Percentiles rank a stretch among this genome's conserved stretches.
Conservation (phyloP, 2,797 vertebrate genomes). For the Chiloscyllium punctatum region DNA sequence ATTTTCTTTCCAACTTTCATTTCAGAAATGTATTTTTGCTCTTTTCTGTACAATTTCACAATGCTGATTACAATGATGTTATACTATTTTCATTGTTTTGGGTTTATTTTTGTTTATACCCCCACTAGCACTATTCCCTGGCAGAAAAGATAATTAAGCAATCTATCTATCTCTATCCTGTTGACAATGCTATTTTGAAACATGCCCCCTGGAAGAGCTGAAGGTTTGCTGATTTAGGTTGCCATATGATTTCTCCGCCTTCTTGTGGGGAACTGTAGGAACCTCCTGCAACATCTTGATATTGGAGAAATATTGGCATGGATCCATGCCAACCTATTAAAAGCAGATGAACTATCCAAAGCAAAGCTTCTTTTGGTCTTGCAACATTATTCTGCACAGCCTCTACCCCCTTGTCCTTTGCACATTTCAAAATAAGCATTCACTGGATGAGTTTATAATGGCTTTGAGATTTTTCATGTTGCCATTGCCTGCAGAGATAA, state of each 20-base stretch:
- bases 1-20: neutral
- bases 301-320: neutral
- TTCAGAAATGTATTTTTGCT: neutral
- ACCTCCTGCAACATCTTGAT: neutral
- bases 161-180: too few relatives aligned
- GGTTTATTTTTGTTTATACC: neutral
- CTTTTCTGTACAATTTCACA: neutral
- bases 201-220: neutral
- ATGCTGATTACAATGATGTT: neutral
- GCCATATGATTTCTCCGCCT: neutral
- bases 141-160: neutral
- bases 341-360: neutral
- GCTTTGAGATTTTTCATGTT: neutral
- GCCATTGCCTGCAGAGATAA: neutral
- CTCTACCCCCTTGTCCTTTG: neutral
- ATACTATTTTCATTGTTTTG: neutral
- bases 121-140: neutral
- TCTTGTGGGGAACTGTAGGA: neutral
- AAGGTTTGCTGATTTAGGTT: neutral
- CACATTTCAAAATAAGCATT: neutral
- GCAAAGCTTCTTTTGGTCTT: neutral
- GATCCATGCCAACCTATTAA: neutral
- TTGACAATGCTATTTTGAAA: neutral
- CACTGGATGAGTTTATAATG: neutral
- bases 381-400: neutral